Evolutionary conservation across 2,113 vertebrate species (phyloP).

Genomic region (Chaenocephalus aceratus): DNA sequence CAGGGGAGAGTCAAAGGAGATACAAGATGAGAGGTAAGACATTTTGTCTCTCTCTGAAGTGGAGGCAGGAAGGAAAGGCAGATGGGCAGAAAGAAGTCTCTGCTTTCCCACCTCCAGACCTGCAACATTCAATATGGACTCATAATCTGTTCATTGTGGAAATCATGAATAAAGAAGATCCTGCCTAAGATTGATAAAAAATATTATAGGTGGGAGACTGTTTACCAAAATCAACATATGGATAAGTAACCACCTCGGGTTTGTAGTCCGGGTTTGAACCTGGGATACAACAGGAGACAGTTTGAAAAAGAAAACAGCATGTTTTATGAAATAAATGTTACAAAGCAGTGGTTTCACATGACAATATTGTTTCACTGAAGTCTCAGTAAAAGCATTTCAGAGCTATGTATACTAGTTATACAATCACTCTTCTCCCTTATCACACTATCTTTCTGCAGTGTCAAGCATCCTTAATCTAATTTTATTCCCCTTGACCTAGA

Average conservation of each 20-base stretch:
- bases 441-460: constrained; percentile 11
- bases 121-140: constrained; percentile 49
- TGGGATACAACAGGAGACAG: constrained; percentile 32
- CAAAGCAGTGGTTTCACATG: constrained; percentile 1
- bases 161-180: not conserved
- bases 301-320: not conserved
- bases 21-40: constrained; percentile 91
- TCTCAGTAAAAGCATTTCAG: not conserved
- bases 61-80: constrained; percentile 89
- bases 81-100: constrained; percentile 89
- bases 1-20: constrained; percentile 91
- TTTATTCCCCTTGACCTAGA: constrained; percentile 58
- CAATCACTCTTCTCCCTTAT: constrained; percentile 32
- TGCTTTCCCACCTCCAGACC: constrained; percentile 93
- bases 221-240: constrained; percentile 93
- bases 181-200: not conserved
- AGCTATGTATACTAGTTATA: not conserved
- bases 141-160: not conserved
- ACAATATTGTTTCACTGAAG: not conserved
- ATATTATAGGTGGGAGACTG: not conserved
- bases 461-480: constrained; percentile 38
- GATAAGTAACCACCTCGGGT: constrained; percentile 91
- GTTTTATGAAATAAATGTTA: not conserved
- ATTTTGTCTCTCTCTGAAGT: constrained; percentile 90
- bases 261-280: constrained; percentile 81